Evolutionary conservation across 2,797 vertebrate genomes (phyloP).

Genomic region (Apogon talboti): DNA sequence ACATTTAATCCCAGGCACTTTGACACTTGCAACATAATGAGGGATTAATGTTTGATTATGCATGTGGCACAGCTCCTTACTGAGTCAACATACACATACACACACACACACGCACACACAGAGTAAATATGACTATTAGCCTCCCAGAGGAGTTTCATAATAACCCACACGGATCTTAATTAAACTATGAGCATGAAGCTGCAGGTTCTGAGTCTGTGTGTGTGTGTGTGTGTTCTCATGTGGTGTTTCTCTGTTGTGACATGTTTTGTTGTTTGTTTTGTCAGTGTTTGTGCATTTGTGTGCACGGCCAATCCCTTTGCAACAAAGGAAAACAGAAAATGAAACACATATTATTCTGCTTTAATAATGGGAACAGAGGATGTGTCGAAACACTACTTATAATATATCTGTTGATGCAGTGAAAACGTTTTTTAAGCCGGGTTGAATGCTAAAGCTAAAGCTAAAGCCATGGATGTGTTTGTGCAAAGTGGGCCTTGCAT

Average conservation of each 20-base stretch:
- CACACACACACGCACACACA: conserved; percentile 15
- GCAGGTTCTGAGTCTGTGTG: conserved; percentile 36
- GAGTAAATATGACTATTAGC: conserved; percentile 48
- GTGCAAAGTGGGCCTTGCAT: conserved; percentile 2
- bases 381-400: no score
- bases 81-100: conserved; percentile 21
- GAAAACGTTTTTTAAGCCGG: no score
- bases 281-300: conserved; percentile 28
- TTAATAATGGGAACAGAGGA: neutral
- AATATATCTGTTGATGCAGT: no score
- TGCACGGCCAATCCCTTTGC: conserved; percentile 27
- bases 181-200: conserved; percentile 59
- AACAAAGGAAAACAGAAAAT: conserved; percentile 10
- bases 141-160: conserved; percentile 45
- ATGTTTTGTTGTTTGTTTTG: conserved; percentile 48
- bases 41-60: conserved; percentile 74
- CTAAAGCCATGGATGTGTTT: neutral
- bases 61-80: no score
- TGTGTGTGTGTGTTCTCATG: conserved; percentile 10
- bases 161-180: conserved; percentile 58
- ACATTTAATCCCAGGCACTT: no score
- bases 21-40: conserved; percentile 38
- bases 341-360: neutral
- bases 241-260: conserved; percentile 35
- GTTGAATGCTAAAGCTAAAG: no score